These are phyloP conservation scores for Gymnocheta viridis DNA, from an alignment of 2,888 invertebrate genomes.

Conservation along the genomic window DNA sequence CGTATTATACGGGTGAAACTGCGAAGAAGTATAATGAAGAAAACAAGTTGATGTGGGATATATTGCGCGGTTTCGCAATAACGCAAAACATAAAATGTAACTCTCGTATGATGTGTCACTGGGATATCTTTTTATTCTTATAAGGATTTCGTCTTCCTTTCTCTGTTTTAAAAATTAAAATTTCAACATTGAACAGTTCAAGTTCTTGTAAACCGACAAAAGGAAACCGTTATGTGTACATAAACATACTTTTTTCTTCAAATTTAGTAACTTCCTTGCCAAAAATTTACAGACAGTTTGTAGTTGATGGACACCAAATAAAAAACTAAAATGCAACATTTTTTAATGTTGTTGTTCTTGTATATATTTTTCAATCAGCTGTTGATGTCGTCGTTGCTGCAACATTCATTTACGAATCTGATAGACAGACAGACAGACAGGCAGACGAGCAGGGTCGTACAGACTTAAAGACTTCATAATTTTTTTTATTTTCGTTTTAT, in stretches of 20 bases:
- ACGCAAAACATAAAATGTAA: too few relatives aligned
- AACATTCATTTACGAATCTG: slow-evolving; percentile 16
- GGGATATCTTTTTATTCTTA: background rate
- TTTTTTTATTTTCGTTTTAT: slow-evolving; percentile 1
- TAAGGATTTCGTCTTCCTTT: background rate
- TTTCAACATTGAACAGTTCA: background rate
- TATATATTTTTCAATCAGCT: slow-evolving; percentile 44
- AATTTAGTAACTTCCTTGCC: slow-evolving; percentile 42
- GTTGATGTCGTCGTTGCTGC: slow-evolving; percentile 43
- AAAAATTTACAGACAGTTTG: slow-evolving; percentile 35
- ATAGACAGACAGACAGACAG: background rate
- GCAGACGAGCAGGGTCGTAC: slow-evolving; percentile 3
- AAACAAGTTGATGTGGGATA: too few relatives aligned
- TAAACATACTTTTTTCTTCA: too few relatives aligned
- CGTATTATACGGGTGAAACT: too few relatives aligned
- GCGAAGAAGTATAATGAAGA: too few relatives aligned
- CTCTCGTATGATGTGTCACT: background rate
- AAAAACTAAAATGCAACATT: background rate
- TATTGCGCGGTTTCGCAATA: too few relatives aligned
- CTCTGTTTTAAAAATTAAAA: background rate
- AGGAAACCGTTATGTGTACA: slow-evolving; percentile 24
- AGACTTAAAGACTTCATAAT: slow-evolving; percentile 49
- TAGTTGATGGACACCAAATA: slow-evolving; percentile 24
- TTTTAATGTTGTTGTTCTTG: slow-evolving; percentile 21
- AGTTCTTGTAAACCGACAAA: slow-evolving; percentile 6